phyloP scores from a whole-genome alignment of 2,797 vertebrate genomes.

The Alcedo quadribrachys region DNA sequence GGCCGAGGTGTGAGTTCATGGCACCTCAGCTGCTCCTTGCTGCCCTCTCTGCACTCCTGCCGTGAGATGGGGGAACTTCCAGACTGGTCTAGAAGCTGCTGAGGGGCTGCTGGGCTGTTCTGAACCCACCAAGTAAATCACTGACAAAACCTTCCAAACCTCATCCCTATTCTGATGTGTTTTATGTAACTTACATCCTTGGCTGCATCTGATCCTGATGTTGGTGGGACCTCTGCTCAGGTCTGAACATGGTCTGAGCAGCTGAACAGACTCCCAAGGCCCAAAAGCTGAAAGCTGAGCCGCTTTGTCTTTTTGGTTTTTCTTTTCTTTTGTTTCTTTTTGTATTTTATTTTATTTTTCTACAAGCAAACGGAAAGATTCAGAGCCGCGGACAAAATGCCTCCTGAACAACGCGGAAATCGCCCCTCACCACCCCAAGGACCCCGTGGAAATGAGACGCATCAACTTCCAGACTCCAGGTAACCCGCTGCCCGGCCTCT shows the following conservation, averaged over 20 bases:
- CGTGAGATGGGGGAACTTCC: neutral
- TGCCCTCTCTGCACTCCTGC: neutral
- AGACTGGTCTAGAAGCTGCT: neutral
- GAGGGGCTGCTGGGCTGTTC: neutral
- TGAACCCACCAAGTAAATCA: neutral
- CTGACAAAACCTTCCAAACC: neutral
- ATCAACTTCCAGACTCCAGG: slow-evolving; percentile 99
- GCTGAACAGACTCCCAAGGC: neutral
- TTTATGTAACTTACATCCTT: neutral
- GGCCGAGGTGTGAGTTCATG: neutral
- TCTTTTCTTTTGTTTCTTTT: neutral
- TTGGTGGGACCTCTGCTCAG: neutral
- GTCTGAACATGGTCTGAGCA: neutral
- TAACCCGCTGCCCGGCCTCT: slow-evolving; percentile 66
- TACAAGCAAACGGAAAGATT: slow-evolving; percentile 93
- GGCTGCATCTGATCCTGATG: neutral
- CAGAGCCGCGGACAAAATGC: slow-evolving; percentile 94
- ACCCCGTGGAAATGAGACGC: slow-evolving; percentile 97
- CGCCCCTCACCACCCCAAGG: slow-evolving; percentile 93
- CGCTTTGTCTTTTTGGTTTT: neutral
- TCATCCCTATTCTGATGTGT: neutral
- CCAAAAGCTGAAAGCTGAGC: slow-evolving; percentile 20
- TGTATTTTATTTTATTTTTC: neutral
- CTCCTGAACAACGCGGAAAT: slow-evolving; percentile 95
- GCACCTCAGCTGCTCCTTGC: neutral